Conservation (phyloP, 1,140 invertebrate species). For the Andrena cerasifolii region DNA sequence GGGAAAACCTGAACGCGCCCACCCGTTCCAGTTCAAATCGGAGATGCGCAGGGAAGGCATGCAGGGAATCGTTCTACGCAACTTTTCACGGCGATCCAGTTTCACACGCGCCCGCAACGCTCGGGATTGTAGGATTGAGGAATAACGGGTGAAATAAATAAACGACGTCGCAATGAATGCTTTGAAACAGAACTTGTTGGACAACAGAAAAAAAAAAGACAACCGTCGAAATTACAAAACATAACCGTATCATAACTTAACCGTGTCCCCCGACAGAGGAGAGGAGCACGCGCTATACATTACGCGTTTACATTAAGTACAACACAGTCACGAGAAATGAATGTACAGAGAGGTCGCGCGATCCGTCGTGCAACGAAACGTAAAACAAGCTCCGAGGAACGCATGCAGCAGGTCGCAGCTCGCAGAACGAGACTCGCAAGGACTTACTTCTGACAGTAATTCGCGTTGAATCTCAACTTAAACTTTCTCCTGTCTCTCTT, state of each 20-base stretch:
- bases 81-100: not conserved
- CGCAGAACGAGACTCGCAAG: constrained; percentile 4
- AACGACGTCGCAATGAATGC: constrained; percentile 61
- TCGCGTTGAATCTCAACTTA: too few species aligned
- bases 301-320: constrained; percentile 50
- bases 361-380: constrained; percentile 30
- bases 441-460: too few species aligned
- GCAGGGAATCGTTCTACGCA: too few species aligned
- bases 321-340: constrained; percentile 27
- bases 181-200: constrained; percentile 81
- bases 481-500: too few species aligned
- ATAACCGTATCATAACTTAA: constrained; percentile 64
- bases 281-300: constrained; percentile 59
- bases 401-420: constrained; percentile 17
- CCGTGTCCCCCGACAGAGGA: constrained; percentile 29
- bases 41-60: not conserved
- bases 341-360: constrained; percentile 50
- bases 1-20: constrained; percentile 73
- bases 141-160: constrained; percentile 64
- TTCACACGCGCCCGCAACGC: not conserved
- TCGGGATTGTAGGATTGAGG: not conserved
- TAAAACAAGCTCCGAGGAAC: constrained; percentile 57
- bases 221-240: constrained; percentile 74
- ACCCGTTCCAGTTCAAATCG: constrained; percentile 13
- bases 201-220: constrained; percentile 79